Evolutionary conservation across 2,888 invertebrate genomes (phyloP).

Genomic region (Galerucella pusilla): DNA sequence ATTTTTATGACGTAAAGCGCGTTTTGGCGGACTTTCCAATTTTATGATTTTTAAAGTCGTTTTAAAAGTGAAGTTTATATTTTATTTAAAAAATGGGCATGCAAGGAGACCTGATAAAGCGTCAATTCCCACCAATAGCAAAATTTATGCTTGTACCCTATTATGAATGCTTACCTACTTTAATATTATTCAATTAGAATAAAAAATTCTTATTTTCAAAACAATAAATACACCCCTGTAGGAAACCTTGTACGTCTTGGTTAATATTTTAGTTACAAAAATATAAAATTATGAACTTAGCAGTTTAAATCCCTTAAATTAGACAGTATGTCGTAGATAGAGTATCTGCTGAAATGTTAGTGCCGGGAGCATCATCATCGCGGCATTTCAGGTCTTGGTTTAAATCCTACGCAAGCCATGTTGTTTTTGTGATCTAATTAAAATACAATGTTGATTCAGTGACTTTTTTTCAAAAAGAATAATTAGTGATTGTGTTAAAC

Average conservation of each 20-base stretch:
- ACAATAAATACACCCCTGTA: not conserved
- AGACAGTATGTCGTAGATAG: conserved; percentile 15
- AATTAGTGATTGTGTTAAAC: conserved; percentile 7
- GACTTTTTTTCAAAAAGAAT: not conserved
- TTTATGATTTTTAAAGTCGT: too few species aligned
- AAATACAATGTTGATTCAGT: conserved; percentile 19
- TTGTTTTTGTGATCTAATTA: conserved; percentile 28
- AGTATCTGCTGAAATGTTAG: conserved; percentile 11
- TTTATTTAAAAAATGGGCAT: too few species aligned
- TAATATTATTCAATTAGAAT: too few species aligned
- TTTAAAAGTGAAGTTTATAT: too few species aligned
- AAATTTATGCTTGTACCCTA: too few species aligned
- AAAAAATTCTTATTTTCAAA: too few species aligned
- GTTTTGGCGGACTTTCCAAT: too few species aligned
- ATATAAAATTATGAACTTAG: not conserved
- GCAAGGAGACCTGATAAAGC: too few species aligned
- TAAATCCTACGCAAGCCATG: conserved; percentile 30
- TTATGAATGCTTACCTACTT: too few species aligned
- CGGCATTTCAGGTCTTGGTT: conserved; percentile 21
- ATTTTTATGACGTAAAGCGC: too few species aligned
- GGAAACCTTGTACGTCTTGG: not conserved
- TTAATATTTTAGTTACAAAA: too few species aligned
- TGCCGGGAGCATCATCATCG: conserved; percentile 26
- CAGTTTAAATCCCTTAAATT: not conserved
- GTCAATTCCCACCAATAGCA: too few species aligned